phyloP scores from a whole-genome alignment of 2,113 vertebrate genomes.

The Gadus macrocephalus region DNA sequence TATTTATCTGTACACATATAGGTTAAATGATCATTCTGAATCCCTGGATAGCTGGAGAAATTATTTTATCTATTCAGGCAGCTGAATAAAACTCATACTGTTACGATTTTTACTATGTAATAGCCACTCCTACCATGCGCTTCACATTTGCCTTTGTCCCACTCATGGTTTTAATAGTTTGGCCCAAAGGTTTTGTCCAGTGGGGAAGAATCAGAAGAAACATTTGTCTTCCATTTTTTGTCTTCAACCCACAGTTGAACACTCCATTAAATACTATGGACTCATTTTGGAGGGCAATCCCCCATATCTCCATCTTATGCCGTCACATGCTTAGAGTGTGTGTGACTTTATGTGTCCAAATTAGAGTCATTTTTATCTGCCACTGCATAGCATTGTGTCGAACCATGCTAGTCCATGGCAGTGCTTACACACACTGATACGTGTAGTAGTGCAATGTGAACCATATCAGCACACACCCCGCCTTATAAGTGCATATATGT shows the following conservation, averaged over 20 bases:
- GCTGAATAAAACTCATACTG: conserved; percentile 3
- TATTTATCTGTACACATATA: conserved; percentile 64
- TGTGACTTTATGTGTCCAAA: neutral
- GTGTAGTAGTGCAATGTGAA: no score
- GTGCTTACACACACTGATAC: no score
- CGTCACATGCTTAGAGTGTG: neutral
- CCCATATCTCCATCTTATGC: neutral
- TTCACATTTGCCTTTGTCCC: conserved; percentile 50
- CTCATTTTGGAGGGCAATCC: neutral
- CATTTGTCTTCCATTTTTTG: neutral
- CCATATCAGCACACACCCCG: conserved; percentile 13
- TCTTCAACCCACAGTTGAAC: neutral
- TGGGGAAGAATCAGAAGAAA: neutral
- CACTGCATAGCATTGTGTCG: no score
- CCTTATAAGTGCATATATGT: conserved; percentile 76
- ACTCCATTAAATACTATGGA: no score
- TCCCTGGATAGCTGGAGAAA: conserved; percentile 68
- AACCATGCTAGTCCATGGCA: no score
- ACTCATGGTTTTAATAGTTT: conserved; percentile 39
- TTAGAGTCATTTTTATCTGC: no score
- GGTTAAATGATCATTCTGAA: conserved; percentile 74
- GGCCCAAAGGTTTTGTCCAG: conserved; percentile 3
- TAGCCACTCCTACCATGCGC: conserved; percentile 18
- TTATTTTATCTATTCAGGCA: conserved; percentile 45
- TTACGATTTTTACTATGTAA: conserved; percentile 13